Conservation (phyloP, 2,113 vertebrate genomes). For the Paratilapia polleni region DNA sequence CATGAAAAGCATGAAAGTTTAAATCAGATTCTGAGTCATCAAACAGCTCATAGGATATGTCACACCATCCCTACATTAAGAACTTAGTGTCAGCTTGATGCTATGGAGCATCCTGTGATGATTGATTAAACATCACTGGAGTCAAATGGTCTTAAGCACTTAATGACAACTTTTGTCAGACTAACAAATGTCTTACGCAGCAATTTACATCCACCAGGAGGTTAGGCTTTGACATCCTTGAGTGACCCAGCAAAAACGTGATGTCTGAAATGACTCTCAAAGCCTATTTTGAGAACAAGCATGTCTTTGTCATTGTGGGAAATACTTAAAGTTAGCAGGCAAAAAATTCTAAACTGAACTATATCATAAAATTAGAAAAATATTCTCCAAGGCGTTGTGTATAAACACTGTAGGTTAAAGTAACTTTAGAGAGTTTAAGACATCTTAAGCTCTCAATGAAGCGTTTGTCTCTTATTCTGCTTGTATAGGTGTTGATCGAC, state of each 20-base stretch:
- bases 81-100: too few species aligned
- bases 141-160: not conserved
- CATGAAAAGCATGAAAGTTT: not conserved
- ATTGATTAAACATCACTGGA: not conserved
- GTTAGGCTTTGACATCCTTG: not conserved
- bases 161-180: not conserved
- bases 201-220: not conserved
- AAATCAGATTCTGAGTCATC: too few species aligned
- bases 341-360: not conserved
- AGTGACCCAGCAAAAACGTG: not conserved
- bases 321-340: not conserved
- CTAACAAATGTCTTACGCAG: not conserved
- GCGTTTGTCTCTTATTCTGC: not conserved
- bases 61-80: too few species aligned
- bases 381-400: too few species aligned
- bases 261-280: too few species aligned
- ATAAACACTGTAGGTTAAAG: too few species aligned
- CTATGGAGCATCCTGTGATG: not conserved
- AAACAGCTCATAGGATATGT: too few species aligned
- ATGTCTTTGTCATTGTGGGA: not conserved
- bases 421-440: too few species aligned
- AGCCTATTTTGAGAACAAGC: too few species aligned
- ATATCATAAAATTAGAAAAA: not conserved
- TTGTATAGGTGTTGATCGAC: conserved; percentile 89
- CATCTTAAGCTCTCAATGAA: not conserved